These are phyloP conservation scores for Bagarius yarrelli DNA, from an alignment of 2,113 vertebrate species.

Conservation along the genomic window DNA sequence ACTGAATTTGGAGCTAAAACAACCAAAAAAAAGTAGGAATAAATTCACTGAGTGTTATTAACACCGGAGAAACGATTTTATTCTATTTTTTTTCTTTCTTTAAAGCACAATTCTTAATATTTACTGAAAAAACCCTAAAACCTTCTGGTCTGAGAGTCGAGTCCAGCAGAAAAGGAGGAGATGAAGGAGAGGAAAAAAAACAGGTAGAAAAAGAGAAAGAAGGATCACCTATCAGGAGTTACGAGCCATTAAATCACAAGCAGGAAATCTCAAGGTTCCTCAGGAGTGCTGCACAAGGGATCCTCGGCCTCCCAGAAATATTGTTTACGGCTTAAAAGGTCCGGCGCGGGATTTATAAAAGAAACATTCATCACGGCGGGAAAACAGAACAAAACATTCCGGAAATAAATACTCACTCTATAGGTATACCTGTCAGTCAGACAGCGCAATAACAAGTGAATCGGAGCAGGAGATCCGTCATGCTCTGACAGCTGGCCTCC, in stretches of 20 bases:
- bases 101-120: too few relatives aligned
- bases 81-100: too few relatives aligned
- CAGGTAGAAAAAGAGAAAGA: slow-evolving; percentile 65
- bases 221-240: slow-evolving; percentile 81
- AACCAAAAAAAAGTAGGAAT: too few relatives aligned
- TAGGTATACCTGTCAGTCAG: slow-evolving; percentile 83
- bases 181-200: slow-evolving; percentile 60
- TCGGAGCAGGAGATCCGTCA: slow-evolving; percentile 75
- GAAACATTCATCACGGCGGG: slow-evolving; percentile 88
- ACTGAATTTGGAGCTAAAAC: too few relatives aligned
- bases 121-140: background rate
- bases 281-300: slow-evolving; percentile 94
- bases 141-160: slow-evolving; percentile 46
- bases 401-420: slow-evolving; percentile 87
- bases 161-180: slow-evolving; percentile 45
- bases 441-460: slow-evolving; percentile 84
- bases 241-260: slow-evolving; percentile 97
- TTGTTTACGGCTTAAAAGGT: slow-evolving; percentile 86
- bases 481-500: slow-evolving; percentile 68
- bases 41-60: too few relatives aligned
- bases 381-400: slow-evolving; percentile 98
- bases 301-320: slow-evolving; percentile 92
- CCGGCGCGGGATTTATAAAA: slow-evolving; percentile 81
- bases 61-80: too few relatives aligned
- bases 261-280: slow-evolving; percentile 99